These are phyloP conservation scores for Pseudeuparius sepicola DNA, from an alignment of 2,888 invertebrate species.

Conservation along the genomic window DNA sequence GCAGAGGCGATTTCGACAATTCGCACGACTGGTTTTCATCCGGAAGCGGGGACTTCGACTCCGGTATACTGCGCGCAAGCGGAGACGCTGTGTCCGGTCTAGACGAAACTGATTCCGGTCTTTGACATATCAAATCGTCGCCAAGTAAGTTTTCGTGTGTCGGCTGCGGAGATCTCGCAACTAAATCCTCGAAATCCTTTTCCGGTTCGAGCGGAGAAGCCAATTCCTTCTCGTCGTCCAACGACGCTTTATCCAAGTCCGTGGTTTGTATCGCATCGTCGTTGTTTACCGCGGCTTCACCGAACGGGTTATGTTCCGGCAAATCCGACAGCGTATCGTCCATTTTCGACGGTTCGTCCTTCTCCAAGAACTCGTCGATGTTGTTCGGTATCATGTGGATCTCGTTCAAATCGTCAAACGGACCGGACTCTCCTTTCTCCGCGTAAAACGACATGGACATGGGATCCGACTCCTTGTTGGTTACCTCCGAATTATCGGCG, in stretches of 20 bases:
- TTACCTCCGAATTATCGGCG: constrained; percentile 22
- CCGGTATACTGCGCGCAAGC: too few species aligned
- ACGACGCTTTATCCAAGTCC: constrained; percentile 29
- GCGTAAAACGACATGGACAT: constrained; percentile 59
- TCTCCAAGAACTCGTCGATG: constrained; percentile 33
- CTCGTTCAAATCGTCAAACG: constrained; percentile 49
- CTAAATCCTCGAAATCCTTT: constrained; percentile 15
- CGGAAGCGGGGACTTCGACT: neutral
- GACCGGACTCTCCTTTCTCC: constrained; percentile 43
- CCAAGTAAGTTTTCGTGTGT: constrained; percentile 19
- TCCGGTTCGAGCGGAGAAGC: constrained; percentile 27
- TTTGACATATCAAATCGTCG: constrained; percentile 16
- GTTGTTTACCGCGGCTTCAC: constrained; percentile 20
- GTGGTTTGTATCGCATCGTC: constrained; percentile 29
- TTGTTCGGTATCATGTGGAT: constrained; percentile 49
- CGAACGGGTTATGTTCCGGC: constrained; percentile 29
- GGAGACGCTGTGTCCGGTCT: constrained; percentile 3
- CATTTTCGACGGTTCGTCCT: constrained; percentile 17
- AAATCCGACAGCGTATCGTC: constrained; percentile 31
- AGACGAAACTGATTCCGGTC: constrained; percentile 6
- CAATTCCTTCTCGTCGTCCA: constrained; percentile 30
- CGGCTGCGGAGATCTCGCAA: constrained; percentile 13
- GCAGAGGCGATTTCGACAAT: too few species aligned
- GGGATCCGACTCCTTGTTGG: constrained; percentile 47
- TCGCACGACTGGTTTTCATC: neutral